Base-by-base conservation (phyloP, 1,140 invertebrate genomes). In the Cotesia typhae region DNA sequence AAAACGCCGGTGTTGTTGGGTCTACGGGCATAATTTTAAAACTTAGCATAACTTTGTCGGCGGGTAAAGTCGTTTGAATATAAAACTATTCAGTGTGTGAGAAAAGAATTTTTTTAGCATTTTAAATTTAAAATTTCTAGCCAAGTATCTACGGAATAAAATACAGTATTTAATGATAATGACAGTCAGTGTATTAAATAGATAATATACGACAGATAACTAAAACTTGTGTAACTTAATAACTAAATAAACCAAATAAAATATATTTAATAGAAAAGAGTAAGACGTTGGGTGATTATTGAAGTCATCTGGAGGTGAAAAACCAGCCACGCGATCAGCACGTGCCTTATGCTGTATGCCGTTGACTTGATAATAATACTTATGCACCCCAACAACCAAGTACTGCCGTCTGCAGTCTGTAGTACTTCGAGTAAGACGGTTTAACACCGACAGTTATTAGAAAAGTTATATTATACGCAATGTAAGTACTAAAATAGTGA, bases 311-410 rank as follows among this genome's bases (percentile, higher is more conserved):
- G 57, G 55, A 64, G 41, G 59, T 52, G 37, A 71, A 52, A 55
- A 14, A 28, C 10, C 38, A 35, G 66, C 60, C 78, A 80, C 80
- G 78, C 77, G 80, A 79, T 59, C 70, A 77, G 64, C 79, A 78
- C 78, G 78, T 67, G 79, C 75, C 78, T 80, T 78, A 72, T 76
- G 74, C n/a, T 71, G 57, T 78, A 72, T 76, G 74, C n/a, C 71
- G 57, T 64, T 73, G 55, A 61, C 63, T 55, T 61, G 57, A 57
- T 70, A 67, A 72, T 59, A 65, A 72, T 67, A 72, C 65, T 72
- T 72, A 75, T 71, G 74, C 74, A 75, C 74, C 61, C 75, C 55
- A 59, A 47, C 2, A 53, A 65, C 12, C 38, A 72, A 65, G 71
- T 72, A 76, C 74, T 73, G 74, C 78, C 78, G 77, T 80, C 78